Evolutionary conservation across 2,888 invertebrate genomes (phyloP).

Genomic region (Sturmia bella): DNA sequence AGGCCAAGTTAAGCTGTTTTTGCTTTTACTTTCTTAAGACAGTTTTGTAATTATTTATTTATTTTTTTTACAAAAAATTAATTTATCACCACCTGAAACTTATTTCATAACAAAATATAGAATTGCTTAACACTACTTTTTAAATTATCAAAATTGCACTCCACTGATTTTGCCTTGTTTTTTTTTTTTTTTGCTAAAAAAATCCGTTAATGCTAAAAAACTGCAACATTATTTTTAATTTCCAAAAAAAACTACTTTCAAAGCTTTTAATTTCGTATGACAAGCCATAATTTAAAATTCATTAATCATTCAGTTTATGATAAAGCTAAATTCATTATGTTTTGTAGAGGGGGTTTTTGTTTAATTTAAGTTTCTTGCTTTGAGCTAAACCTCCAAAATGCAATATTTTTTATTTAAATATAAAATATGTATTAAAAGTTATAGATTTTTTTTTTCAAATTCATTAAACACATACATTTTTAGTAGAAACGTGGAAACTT

Average conservation of each 20-base stretch:
- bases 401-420: neutral
- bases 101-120: conserved; percentile 1
- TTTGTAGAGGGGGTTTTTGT: conserved; percentile 22
- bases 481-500: conserved; percentile 62
- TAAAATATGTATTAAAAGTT: conserved; percentile 24
- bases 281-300: conserved; percentile 36
- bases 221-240: conserved; percentile 41
- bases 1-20: too few relatives aligned
- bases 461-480: conserved; percentile 61
- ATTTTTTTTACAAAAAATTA: neutral
- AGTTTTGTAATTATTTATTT: too few relatives aligned
- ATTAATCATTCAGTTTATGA: conserved; percentile 35
- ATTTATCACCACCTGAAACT: neutral
- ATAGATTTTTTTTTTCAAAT: conserved; percentile 10
- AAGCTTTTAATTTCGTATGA: conserved; percentile 25
- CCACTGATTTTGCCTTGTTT: conserved; percentile 23
- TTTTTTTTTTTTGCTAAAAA: conserved; percentile 11
- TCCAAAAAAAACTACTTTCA: conserved; percentile 27
- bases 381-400: neutral
- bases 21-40: too few relatives aligned
- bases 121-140: conserved; percentile 29
- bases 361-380: conserved; percentile 32
- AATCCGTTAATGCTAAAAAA: neutral
- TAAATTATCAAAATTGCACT: conserved; percentile 32
- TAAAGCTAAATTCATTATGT: conserved; percentile 36